Percentiles rank a stretch among this genome's conserved stretches.
phyloP scores from a whole-genome alignment of 2,888 invertebrate genomes.

The Agrochola lota region DNA sequence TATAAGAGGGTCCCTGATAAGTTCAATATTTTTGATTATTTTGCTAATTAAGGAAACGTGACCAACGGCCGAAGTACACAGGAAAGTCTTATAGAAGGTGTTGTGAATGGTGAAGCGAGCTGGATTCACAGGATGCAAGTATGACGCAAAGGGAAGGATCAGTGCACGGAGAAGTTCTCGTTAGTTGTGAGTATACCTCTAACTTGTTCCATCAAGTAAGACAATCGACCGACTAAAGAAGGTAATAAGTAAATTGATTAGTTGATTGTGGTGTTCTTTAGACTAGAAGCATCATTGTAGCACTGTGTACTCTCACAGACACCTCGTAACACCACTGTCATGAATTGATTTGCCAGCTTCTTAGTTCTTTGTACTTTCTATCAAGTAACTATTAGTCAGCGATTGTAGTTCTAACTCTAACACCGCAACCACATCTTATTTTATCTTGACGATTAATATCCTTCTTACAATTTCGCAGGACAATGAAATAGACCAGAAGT shows the following conservation, averaged over 20 bases:
- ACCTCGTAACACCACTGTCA: conserved; percentile 85
- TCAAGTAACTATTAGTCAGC: conserved; percentile 75
- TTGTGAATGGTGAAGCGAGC: conserved; percentile 87
- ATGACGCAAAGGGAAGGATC: conserved; percentile 82
- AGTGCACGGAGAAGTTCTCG: conserved; percentile 82
- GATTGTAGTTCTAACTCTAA: conserved; percentile 73
- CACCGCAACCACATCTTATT: conserved; percentile 24
- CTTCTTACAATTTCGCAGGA: conserved; percentile 78
- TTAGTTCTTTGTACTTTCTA: conserved; percentile 80
- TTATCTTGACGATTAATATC: conserved; percentile 19
- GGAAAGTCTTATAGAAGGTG: conserved; percentile 88
- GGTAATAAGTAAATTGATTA: conserved; percentile 85
- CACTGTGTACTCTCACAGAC: conserved; percentile 86
- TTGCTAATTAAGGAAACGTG: conserved; percentile 90
- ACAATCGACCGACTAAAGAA: conserved; percentile 78
- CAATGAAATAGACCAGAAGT: conserved; percentile 92
- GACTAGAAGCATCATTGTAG: conserved; percentile 86
- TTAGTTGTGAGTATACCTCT: conserved; percentile 87
- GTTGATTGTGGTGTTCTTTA: conserved; percentile 88
- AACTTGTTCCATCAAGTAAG: conserved; percentile 77
- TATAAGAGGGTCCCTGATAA: conserved; percentile 87
- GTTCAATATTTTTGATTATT: conserved; percentile 89
- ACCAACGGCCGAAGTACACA: conserved; percentile 85
- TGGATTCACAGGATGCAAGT: conserved; percentile 89
- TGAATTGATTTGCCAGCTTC: conserved; percentile 89